A percentile compares a stretch with the other conserved stretches of the same genome.
Evolutionary conservation across 2,888 invertebrate genomes (phyloP).

Genomic region (Epirrhoe tristata): DNA sequence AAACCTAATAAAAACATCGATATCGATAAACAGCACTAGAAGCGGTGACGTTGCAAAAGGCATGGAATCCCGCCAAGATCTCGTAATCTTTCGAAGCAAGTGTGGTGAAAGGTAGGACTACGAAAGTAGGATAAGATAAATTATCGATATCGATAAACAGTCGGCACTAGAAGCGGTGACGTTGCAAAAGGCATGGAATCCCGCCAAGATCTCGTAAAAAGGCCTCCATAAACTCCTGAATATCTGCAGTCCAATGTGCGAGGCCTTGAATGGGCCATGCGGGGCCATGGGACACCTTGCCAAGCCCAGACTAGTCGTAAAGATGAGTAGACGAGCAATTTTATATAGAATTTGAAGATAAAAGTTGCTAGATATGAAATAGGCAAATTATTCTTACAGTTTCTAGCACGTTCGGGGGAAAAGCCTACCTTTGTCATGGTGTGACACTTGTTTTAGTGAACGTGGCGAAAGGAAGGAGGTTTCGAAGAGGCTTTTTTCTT

Average conservation of each 20-base stretch:
- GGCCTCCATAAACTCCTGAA: constrained; percentile 46
- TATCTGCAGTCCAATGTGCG: constrained; percentile 41
- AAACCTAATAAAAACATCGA: no score
- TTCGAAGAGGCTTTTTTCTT: no score
- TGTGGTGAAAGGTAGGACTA: no score
- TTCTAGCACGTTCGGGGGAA: no score
- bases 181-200: constrained; percentile 42
- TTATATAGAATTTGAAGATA: background rate
- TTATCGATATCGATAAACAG: constrained; percentile 39
- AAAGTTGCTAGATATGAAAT: background rate
- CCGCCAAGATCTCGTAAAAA: constrained; percentile 51
- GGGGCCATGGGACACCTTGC: constrained; percentile 40
- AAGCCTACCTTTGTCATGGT: no score
- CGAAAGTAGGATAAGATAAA: background rate
- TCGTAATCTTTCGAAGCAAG: constrained; percentile 45
- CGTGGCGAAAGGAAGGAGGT: no score
- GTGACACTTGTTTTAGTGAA: no score
- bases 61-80: constrained; percentile 45
- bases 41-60: constrained; percentile 40
- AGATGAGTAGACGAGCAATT: constrained; percentile 1
- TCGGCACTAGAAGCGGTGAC: constrained; percentile 44
- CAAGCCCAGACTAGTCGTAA: constrained; percentile 32
- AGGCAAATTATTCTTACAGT: no score
- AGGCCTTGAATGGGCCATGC: constrained; percentile 23
- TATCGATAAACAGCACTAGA: constrained; percentile 41